Base-by-base conservation (phyloP, 1,140 invertebrate species). In the Melanaphis sacchari region DNA sequence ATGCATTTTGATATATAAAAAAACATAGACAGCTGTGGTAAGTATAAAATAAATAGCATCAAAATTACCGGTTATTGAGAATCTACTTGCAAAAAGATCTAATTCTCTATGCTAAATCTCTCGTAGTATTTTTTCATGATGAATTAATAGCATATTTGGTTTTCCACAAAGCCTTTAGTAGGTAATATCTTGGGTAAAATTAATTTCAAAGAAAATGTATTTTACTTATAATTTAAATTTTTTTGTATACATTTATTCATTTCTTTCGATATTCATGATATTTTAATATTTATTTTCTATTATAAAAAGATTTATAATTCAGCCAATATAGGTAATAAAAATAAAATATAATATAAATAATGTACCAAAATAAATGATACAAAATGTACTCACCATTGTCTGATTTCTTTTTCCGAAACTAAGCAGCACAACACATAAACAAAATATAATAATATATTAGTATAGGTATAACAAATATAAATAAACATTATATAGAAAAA, bases 361-460 rank as follows among this genome's bases (percentile, higher is more conserved):
- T 18, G 8, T 36, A n/a, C n/a, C n/a, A n/a, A 89, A 89, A 52
- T 11, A 24, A 46, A 22, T 89, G 41, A 59, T 54, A n/a, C 7
- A 31, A 40, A 26, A 38, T 85, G 26, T 91, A 95, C 94, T 95
- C 92, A 95, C 94, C 94, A 95, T 94, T 95, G 94, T 93, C 94
- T 94, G 54, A 95, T 95, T 94, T 95, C 94, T 93, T 94, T 95
- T 94, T 95, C 94, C 82, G 94, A 94, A 94, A 95, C 94, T 95
- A 94, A 81, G 82, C 93, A 93, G 93, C 94, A 91, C 76, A 93
- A 94, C 88, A 93, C 76, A 94, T 91, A 94, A 89, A 94, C 76
- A 93, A 91, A 94, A 91, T 8, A 94, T n/a, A 94, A 59, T 18
- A 52, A 38, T 36, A 38, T 9, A 88, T 87, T 87, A 87, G 81